Conservation (phyloP, 2,113 vertebrate genomes). For the Penelope pileata region DNA sequence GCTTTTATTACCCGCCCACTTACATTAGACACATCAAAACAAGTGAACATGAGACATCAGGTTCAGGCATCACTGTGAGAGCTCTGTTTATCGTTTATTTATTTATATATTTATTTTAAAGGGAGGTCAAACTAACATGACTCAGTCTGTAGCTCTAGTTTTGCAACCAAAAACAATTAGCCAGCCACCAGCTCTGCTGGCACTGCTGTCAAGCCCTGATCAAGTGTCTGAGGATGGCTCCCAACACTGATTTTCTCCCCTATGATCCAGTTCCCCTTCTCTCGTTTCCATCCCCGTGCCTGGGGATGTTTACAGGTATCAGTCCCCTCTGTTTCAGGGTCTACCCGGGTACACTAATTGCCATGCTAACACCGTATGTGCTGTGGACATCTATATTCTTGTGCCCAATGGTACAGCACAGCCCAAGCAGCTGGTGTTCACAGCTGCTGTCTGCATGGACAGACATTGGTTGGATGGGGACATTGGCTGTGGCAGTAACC, state of each 20-base stretch:
- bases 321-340: background rate
- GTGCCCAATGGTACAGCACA: background rate
- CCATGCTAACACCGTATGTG: rapidly evolving
- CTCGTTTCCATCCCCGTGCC: background rate
- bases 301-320: background rate
- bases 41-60: conserved; percentile 47
- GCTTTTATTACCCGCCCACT: conserved; percentile 52
- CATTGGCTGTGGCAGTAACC: background rate
- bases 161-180: background rate
- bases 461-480: background rate
- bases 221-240: background rate
- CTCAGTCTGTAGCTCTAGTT: background rate
- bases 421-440: background rate
- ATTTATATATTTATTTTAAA: background rate
- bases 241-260: background rate
- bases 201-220: background rate
- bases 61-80: background rate
- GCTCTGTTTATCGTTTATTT: background rate
- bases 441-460: background rate
- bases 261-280: background rate
- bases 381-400: background rate
- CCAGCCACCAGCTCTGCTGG: background rate
- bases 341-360: rapidly evolving
- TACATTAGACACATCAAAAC: conserved; percentile 57
- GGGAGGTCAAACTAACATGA: background rate